These are phyloP conservation scores for Drosophila kepulauana DNA, from an alignment of 1,140 invertebrate species.

Conservation along the genomic window DNA sequence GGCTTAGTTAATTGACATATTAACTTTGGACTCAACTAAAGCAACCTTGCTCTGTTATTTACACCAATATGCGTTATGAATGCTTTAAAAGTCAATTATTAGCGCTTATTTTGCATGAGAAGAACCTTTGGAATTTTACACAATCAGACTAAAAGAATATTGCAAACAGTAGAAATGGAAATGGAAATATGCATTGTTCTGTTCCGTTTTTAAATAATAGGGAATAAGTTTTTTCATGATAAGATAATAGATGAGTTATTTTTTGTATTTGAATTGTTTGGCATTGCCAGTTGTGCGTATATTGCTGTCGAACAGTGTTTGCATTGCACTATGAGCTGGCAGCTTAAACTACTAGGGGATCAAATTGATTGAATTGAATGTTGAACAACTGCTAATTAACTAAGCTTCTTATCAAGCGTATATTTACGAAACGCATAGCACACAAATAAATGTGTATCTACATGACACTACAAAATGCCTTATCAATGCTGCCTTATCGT, in stretches of 20 bases:
- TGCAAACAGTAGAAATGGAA: too few species aligned
- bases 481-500: conserved; percentile 10
- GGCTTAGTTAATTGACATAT: conserved; percentile 36
- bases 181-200: too few species aligned
- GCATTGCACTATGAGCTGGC: neutral
- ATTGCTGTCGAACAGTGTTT: conserved; percentile 12
- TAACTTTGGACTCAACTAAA: conserved; percentile 33
- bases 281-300: neutral
- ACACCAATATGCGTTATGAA: neutral
- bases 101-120: too few species aligned
- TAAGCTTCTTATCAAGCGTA: conserved; percentile 16
- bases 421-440: neutral
- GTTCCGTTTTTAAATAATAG: too few species aligned
- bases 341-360: neutral
- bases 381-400: conserved; percentile 19
- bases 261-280: too few species aligned
- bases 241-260: too few species aligned
- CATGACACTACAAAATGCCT: conserved; percentile 9
- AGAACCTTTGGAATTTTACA: too few species aligned
- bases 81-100: neutral
- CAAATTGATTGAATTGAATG: conserved; percentile 34
- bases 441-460: conserved; percentile 5
- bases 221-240: too few species aligned
- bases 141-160: too few species aligned
- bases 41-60: neutral